Evolutionary conservation across 2,113 vertebrate species (phyloP).

Genomic region (Zosterops lateralis): DNA sequence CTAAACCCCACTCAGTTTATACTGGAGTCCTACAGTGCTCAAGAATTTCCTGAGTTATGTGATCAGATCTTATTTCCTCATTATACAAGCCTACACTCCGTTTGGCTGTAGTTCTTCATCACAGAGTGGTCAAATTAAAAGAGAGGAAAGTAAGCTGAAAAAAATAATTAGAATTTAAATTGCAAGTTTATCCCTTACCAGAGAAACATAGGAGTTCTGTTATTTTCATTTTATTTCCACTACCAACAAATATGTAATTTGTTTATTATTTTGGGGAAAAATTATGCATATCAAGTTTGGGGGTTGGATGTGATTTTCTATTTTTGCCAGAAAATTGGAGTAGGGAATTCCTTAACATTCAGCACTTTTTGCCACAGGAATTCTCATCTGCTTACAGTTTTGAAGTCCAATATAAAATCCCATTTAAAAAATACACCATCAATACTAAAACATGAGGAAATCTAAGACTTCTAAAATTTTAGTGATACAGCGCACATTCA

Average conservation of each 20-base stretch:
- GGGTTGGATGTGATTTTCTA: background rate
- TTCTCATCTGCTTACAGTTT: constrained; percentile 1
- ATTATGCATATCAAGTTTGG: background rate
- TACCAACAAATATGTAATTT: background rate
- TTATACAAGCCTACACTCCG: background rate
- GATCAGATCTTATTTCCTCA: background rate
- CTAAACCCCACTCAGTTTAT: background rate
- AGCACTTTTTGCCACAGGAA: constrained; percentile 17
- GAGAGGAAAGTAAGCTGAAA: background rate
- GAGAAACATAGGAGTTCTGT: background rate
- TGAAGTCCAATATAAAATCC: background rate
- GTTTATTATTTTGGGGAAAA: background rate
- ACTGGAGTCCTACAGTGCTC: background rate
- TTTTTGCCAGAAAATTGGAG: background rate
- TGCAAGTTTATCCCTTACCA: background rate
- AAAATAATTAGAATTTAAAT: background rate
- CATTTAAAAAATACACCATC: background rate
- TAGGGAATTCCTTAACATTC: constrained; percentile 1
- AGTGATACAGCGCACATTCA: background rate
- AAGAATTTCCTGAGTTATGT: background rate
- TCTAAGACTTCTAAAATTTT: background rate
- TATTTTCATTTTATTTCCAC: background rate
- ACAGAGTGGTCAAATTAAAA: background rate
- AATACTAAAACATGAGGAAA: background rate
- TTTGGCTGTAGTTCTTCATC: background rate